Conservation (phyloP, 1,140 invertebrate genomes). For the Mamestra configurata region DNA sequence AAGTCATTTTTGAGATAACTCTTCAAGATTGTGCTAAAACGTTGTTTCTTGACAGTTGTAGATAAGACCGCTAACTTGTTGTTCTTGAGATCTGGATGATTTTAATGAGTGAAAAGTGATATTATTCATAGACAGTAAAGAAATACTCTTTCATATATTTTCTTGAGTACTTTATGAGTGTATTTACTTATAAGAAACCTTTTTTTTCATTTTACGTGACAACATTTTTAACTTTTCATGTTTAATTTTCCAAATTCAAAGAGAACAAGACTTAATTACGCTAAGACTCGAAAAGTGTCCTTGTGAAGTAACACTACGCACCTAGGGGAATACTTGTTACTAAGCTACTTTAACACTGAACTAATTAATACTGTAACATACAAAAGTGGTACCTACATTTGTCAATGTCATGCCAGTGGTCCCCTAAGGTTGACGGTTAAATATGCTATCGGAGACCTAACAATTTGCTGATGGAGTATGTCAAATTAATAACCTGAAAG, state of each 20-base stretch:
- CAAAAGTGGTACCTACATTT: neutral
- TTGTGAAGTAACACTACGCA: conserved; percentile 6
- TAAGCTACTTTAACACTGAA: conserved; percentile 16
- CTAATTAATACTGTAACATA: conserved; percentile 26
- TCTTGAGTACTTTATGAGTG: too few species aligned
- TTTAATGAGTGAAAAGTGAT: conserved; percentile 30
- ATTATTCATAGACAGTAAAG: neutral
- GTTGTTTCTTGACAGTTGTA: conserved; percentile 18
- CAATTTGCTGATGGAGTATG: neutral
- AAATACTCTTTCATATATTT: neutral
- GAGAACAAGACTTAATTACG: conserved; percentile 24
- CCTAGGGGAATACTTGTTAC: conserved; percentile 20
- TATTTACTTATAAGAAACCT: too few species aligned
- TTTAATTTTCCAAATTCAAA: conserved; percentile 5
- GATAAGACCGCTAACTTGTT: conserved; percentile 26
- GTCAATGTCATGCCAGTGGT: conserved; percentile 19
- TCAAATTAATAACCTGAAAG: neutral
- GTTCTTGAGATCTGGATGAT: neutral
- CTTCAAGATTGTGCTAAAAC: conserved; percentile 7
- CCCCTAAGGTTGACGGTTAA: conserved; percentile 22
- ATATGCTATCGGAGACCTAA: neutral
- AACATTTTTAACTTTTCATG: neutral
- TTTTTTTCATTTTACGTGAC: too few species aligned
- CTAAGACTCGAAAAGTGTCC: conserved; percentile 35
- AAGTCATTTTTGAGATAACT: conserved; percentile 35